Percentiles rank a stretch among this genome's conserved stretches.
phyloP scores from a whole-genome alignment of 2,888 invertebrate genomes.

The Eurytoma californica region DNA sequence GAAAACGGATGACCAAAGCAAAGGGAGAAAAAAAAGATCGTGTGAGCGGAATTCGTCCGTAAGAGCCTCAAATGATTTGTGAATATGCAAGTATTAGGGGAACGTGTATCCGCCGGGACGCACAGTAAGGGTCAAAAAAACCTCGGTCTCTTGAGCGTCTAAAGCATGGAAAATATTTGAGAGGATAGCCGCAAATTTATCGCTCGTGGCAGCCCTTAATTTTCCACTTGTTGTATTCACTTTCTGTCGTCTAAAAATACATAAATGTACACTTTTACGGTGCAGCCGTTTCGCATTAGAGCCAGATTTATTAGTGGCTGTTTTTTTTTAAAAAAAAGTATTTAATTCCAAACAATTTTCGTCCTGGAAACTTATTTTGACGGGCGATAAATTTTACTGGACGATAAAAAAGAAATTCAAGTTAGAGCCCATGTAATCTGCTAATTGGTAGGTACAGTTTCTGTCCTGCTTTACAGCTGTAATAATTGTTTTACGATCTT shows the following conservation, averaged over 20 bases:
- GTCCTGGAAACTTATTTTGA: background rate
- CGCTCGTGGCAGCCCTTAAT: constrained; percentile 71
- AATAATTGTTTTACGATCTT: constrained; percentile 49
- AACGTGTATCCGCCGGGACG: constrained; percentile 67
- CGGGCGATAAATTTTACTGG: constrained; percentile 21
- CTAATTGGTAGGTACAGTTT: constrained; percentile 3
- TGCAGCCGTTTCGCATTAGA: constrained; percentile 9
- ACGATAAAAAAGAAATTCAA: constrained; percentile 20
- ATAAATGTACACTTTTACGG: constrained; percentile 39
- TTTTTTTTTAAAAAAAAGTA: background rate
- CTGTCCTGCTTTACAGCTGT: constrained; percentile 21
- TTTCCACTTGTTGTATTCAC: constrained; percentile 65
- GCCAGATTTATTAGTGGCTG: constrained; percentile 44
- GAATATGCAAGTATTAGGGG: constrained; percentile 74
- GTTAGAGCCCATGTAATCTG: background rate
- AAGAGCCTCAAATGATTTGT: constrained; percentile 71
- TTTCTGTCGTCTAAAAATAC: constrained; percentile 44
- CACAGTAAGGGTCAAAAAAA: constrained; percentile 70
- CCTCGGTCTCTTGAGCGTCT: constrained; percentile 70
- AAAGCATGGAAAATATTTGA: constrained; percentile 75
- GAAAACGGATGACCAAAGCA: constrained; percentile 24
- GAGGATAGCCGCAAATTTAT: constrained; percentile 75
- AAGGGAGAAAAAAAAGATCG: constrained; percentile 4
- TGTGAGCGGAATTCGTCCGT: constrained; percentile 51
- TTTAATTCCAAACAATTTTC: constrained; percentile 33